Evolutionary conservation across 1,140 invertebrate genomes (phyloP).

Genomic region (Bombus impatiens): DNA sequence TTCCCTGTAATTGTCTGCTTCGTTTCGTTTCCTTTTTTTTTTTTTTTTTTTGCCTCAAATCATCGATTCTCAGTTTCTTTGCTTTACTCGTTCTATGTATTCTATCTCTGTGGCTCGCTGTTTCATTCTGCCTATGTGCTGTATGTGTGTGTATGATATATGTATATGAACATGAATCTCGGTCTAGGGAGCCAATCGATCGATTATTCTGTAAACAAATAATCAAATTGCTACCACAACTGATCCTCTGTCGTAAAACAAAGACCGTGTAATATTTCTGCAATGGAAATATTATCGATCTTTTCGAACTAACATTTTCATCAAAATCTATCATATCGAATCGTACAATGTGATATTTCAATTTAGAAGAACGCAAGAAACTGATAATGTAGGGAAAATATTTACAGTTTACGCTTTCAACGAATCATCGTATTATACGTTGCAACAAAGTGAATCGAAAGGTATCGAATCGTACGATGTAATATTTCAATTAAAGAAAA

Average conservation of each 20-base stretch:
- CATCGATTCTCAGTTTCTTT: slow-evolving; percentile 40
- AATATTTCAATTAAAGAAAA: no score
- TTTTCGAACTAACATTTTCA: neutral
- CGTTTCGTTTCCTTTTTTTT: slow-evolving; percentile 62
- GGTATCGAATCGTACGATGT: no score
- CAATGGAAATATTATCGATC: neutral
- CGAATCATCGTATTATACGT: neutral
- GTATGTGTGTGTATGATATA: slow-evolving; percentile 57
- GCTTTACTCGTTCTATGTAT: slow-evolving; percentile 35
- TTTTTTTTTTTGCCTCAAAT: slow-evolving; percentile 60
- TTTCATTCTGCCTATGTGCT: slow-evolving; percentile 40
- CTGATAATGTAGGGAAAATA: neutral
- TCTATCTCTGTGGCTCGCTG: slow-evolving; percentile 44
- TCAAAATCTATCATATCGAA: no score
- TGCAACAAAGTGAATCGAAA: no score
- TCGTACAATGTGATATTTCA: no score
- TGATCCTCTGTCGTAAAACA: neutral
- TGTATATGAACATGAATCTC: slow-evolving; percentile 59
- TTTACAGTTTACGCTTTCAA: neutral
- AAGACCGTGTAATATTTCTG: neutral
- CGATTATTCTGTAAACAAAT: neutral
- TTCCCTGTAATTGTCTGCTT: slow-evolving; percentile 60
- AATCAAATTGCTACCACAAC: neutral
- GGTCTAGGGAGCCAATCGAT: slow-evolving; percentile 51
- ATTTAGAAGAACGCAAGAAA: neutral